A percentile compares a stretch with the other conserved stretches of the same genome.
Conservation (phyloP, 2,113 vertebrate genomes). For the Pipra filicauda region DNA sequence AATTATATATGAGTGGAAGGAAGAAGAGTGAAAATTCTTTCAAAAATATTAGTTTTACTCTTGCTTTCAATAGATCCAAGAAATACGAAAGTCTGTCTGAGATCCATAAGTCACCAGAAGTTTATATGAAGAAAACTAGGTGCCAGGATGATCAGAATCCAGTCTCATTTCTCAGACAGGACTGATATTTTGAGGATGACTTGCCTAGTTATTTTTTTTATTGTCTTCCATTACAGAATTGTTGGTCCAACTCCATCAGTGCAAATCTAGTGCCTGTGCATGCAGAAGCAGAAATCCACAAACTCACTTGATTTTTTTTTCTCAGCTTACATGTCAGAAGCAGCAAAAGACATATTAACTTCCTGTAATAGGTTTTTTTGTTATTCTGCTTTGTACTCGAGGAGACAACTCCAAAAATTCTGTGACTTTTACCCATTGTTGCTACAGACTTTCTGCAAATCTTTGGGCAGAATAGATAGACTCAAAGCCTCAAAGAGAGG, state of each 20-base stretch:
- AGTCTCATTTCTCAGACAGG: neutral
- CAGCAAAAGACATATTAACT: neutral
- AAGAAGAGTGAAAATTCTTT: neutral
- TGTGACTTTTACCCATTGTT: neutral
- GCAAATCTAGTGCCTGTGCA: neutral
- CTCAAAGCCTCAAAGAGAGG: neutral
- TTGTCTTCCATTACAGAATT: neutral
- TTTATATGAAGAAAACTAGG: neutral
- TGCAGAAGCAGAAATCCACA: neutral
- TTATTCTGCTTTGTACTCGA: neutral
- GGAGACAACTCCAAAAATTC: neutral
- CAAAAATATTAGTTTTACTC: neutral
- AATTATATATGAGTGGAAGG: neutral
- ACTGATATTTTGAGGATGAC: neutral
- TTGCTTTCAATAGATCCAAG: neutral
- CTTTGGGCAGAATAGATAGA: neutral
- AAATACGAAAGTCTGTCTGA: fast-evolving
- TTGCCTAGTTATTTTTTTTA: neutral
- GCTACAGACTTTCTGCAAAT: neutral
- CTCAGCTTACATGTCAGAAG: neutral
- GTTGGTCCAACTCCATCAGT: fast-evolving
- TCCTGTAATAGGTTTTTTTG: fast-evolving
- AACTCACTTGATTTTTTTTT: neutral
- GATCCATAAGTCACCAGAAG: neutral
- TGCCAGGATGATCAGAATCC: neutral